Percentiles rank a stretch among this genome's conserved stretches.
Evolutionary conservation across 2,888 invertebrate genomes (phyloP).

Genomic region (Fragum whitleyi): DNA sequence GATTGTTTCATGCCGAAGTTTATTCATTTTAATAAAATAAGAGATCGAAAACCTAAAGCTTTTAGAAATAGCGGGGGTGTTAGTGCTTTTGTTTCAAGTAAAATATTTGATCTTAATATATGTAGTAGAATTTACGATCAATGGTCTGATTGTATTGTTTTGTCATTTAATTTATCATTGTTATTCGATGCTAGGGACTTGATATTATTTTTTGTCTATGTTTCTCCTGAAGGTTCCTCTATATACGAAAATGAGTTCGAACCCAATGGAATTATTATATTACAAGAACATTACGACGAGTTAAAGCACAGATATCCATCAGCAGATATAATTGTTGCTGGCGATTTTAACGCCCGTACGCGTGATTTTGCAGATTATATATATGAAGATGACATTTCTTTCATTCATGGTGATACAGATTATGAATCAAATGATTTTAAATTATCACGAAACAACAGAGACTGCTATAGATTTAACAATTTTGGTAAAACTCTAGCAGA

Average conservation of each 20-base stretch:
- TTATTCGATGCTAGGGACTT: too few species aligned
- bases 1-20: constrained; percentile 9
- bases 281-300: constrained; percentile 16
- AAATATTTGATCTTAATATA: too few species aligned
- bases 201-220: too few species aligned
- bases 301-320: constrained; percentile 21
- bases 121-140: too few species aligned
- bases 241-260: too few species aligned
- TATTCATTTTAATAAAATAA: constrained; percentile 26
- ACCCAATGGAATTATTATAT: constrained; percentile 28
- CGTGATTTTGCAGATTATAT: constrained; percentile 35
- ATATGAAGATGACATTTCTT: constrained; percentile 16
- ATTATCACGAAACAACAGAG: not conserved
- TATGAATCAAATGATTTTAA: constrained; percentile 14
- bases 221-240: too few species aligned
- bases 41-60: constrained; percentile 1
- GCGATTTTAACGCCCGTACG: constrained; percentile 30
- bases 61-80: constrained; percentile 21
- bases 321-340: constrained; percentile 25
- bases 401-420: constrained; percentile 11
- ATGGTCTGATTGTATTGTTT: constrained; percentile 8
- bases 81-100: constrained; percentile 22
- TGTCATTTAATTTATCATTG: constrained; percentile 19
- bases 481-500: constrained; percentile 10
- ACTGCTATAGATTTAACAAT: constrained; percentile 14